Base-by-base conservation (phyloP, 2,888 invertebrate species). In the Rotaria sp. region DNA sequence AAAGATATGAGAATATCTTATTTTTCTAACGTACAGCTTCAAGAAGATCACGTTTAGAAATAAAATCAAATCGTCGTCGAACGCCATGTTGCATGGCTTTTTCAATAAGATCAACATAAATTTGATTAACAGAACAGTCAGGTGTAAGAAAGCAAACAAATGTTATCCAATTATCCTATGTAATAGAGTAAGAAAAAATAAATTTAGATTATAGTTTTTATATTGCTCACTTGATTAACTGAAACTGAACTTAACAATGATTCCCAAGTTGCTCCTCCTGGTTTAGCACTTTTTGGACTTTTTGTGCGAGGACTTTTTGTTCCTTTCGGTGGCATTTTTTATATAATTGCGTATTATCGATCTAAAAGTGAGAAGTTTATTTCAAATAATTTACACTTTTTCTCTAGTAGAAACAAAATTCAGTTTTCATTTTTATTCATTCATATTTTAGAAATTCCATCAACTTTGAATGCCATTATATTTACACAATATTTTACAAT, bases 91-190 rank as follows among this genome's bases (percentile, higher is more conserved):
- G 41, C 26, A 86, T 85, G 24, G 80, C 50, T 85, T 86, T 86
- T 55, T 86, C 86, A 30, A 86, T 57, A 18, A 80, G 85, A 38
- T 86, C 86, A 35, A 86, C 35, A 86, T 86, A 86, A 38, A 86
- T 74, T 35, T 86, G 85, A 55, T 86, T 85, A 10, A 85, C 48
- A 24, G 85, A 85, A 74, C 41, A 38, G 45, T 75, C 48, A 26
- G 86, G 86, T 21, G 45, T 59, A n/a, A 86, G 50, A 74, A 86
- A 75, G 24, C 50, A 57, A 80, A 86, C 59, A n/a, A 85, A 48
- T 30, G 85, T 84, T 10, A 21, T 75, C 86, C 86, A 86, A 38
- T 86, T 74, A 45, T 86, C 86, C 86, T 86, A 45, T 24, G 2
- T 7, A 35, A 35, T 35, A 4, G 35, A 18, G 3, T 30, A 35